Base-by-base conservation (phyloP, 2,888 invertebrate genomes). In the Agriopis marginaria region DNA sequence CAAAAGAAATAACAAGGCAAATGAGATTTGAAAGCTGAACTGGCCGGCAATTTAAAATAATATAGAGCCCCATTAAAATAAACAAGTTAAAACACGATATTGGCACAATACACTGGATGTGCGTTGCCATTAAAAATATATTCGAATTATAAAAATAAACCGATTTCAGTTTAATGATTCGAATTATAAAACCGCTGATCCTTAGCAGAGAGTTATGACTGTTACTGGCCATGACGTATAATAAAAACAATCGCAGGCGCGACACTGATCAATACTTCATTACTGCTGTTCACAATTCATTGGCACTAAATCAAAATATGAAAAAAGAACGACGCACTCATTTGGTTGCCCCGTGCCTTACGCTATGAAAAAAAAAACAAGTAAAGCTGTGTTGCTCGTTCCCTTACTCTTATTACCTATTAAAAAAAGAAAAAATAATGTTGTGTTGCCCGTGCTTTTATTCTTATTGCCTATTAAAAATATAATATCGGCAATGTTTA, bases 381-480 rank as follows among this genome's bases (percentile, higher is more conserved):
- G n/a, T 32, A 71, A 76, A 73, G 66, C 70, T 62, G 75, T 72
- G 72, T 71, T 75, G 78, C 76, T 78, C 79, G 78, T 78, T 82
- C 82, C 82, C 78, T 84, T 84, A 81, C 73, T 86, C 86, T 88
- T 89, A 88, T 88, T 88, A 88, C 89, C 89, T 88, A 89, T 89
- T 89, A 89, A 90, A 75, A 80, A 82, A 80, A 79, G 72, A 14
- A 47, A n/a, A 61, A n/a, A 32, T 51, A 71, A 76, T 73, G 64
- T 71, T 63, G 76, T 72, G 73, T 73, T 76, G 78, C 76, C 78
- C 79, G 77, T 79, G 82, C 82, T 81, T 78, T 84, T 85, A 80
- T 73, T 86, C 86, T 88, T 89, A 88, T 88, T 88, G 89, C 90
- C 89, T 89, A 89, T 89, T 89, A 89, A 90, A 76, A 89, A 88